Conservation (phyloP, 2,113 vertebrate genomes). For the Dinomys branickii region DNA sequence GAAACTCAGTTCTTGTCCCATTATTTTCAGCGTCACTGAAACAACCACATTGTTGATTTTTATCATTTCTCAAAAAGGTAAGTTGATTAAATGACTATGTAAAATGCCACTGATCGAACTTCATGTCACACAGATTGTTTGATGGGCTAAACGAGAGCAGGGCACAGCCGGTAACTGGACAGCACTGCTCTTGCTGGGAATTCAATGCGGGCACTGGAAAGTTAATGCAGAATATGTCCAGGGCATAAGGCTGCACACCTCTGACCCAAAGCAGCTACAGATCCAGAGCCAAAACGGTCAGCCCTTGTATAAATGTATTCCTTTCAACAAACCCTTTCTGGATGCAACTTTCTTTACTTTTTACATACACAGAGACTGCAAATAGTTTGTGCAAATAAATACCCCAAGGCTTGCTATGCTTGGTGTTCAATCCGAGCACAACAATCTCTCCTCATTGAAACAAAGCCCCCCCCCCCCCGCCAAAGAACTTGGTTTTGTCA, state of each 20-base stretch:
- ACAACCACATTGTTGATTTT: background rate
- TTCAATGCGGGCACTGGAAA: constrained; percentile 78
- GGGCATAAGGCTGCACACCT: constrained; percentile 59
- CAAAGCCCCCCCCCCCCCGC: constrained; percentile 54
- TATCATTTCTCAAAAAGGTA: constrained; percentile 63
- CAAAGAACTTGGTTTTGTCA: constrained; percentile 83
- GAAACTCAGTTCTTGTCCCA: constrained; percentile 51
- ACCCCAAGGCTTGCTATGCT: constrained; percentile 69
- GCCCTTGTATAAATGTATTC: constrained; percentile 60
- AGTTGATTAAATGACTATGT: constrained; percentile 56
- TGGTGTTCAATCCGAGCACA: constrained; percentile 55
- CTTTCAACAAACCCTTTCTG: constrained; percentile 70
- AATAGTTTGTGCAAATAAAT: constrained; percentile 86
- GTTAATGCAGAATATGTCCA: constrained; percentile 69
- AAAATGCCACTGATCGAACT: constrained; percentile 53
- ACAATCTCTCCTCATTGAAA: constrained; percentile 67
- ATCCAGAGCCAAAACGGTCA: constrained; percentile 70
- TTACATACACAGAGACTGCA: constrained; percentile 74
- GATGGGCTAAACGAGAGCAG: constrained; percentile 50
- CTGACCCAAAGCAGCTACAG: constrained; percentile 62
- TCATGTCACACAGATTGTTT: background rate
- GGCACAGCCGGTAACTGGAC: constrained; percentile 72
- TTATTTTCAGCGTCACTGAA: constrained; percentile 54
- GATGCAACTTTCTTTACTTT: constrained; percentile 81
- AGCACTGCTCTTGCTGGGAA: constrained; percentile 78